Evolutionary conservation across 2,888 invertebrate genomes (phyloP), one percentile per base, ranked within the genome.

Genomic region (Parnassius mnemosyne): DNA sequence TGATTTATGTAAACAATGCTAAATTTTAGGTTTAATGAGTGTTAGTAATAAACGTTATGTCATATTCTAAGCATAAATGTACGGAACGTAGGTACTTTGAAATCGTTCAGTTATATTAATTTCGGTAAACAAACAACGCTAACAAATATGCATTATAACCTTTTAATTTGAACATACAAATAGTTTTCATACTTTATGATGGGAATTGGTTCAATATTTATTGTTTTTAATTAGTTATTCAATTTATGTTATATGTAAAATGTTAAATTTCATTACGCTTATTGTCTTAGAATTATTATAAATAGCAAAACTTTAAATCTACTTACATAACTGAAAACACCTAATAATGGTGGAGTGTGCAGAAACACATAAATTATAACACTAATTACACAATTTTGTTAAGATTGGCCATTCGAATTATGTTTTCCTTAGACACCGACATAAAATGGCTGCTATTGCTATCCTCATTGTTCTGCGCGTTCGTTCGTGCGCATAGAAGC

Each of bases 401-500:
- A 90, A 90, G 88, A 91, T 91, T 91, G 90, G 91, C 90, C 92
- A 92, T 92, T 92, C 90, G 91, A 89, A 91, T 90, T 89, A 91
- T 90, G 90, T 92, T 91, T 91, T 63, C 60, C 63, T 90, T 90
- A 87, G 87, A 86, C 91, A 91, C 90, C 89, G 89, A 91, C 85
- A 91, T 92, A 92, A 92, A 91, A 92, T 92, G 92, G 92, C 92
- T 89, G 92, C 90, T 92, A 90, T 25, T 25, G 25, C 25, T 25
- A 25, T 25, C 89, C 91, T 91, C 91, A 91, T 91, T 91, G 92
- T 91, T 90, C 90, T 92, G 92, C 92, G 92, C 92, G 91, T 84
- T 91, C 89, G 91, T 89, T 90, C 90, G 90, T 92, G 91, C 92
- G 92, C 92, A 92, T 88, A 91, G 88, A 92, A 92, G 92, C 92